Base-by-base conservation (phyloP, 2,113 vertebrate species). In the Eudorcas thomsonii region DNA sequence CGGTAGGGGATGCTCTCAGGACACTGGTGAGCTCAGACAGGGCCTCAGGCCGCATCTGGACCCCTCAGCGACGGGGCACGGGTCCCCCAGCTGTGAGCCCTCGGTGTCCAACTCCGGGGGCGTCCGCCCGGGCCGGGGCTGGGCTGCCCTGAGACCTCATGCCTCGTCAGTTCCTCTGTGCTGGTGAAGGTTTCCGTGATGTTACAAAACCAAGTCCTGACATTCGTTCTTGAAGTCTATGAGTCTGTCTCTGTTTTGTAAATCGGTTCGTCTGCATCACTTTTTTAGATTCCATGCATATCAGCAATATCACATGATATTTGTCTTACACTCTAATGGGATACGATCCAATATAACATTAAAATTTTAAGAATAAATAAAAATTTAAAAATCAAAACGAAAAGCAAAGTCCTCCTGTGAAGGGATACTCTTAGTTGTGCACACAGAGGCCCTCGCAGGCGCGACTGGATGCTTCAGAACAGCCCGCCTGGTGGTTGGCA, bases 61-160 rank as follows among this genome's bases (percentile, higher is more conserved):
- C 26, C 45, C 3, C 5, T 12, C 28, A 12, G 28, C 78, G 6
- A 14, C 2, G 9, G 28, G 9, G 74, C 8, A 2, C 45, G 8
- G 28, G 28, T 19, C 78, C 77, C 30, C 26, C 43, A 10, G 77
- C 77, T 1, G 1, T 2, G 74, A 28, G 74, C 39, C 25, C 7
- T 7, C 13, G 0, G 77, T 10, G 77, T 50, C 77, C 5, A 1
- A 11, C 9, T 12, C 15, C 5, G 15, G 28, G 28, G 78, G 1
- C 6, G 45, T 50, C 43, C 9, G 28, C 28, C 26, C 26, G 1
- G 74, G 48, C 1, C 26, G 28, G 45, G 14, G 77, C 77, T 10
- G 16, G 15, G 45, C 45, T 7, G 48, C 78, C 28, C 78, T 0
- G 28, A 19, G 45, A 1, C 78, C 45, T 21, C 30, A 23, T 0